A percentile compares a stretch with the other conserved stretches of the same genome.
These are phyloP conservation scores for Falco naumanni DNA, from an alignment of 2,797 vertebrate species.

Conservation along the genomic window DNA sequence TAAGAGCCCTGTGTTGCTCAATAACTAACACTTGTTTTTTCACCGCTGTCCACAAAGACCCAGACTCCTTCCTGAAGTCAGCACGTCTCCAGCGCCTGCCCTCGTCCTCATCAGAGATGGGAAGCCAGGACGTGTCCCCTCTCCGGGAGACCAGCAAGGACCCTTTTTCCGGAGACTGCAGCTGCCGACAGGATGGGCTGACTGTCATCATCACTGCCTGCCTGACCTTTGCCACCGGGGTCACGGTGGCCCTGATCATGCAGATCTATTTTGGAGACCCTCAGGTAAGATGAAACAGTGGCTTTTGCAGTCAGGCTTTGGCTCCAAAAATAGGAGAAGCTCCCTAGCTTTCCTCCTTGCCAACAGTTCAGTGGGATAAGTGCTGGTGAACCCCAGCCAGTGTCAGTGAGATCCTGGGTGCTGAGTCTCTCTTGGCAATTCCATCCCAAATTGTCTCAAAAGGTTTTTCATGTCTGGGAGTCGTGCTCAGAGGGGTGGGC, in stretches of 20 bases:
- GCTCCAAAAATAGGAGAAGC: background rate
- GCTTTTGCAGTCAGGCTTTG: background rate
- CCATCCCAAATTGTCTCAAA: background rate
- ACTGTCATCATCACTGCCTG: constrained; percentile 97
- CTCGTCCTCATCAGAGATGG: constrained; percentile 94
- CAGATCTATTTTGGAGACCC: constrained; percentile 98
- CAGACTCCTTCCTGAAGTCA: constrained; percentile 93
- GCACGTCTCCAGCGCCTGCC: constrained; percentile 94
- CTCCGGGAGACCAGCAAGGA: constrained; percentile 92
- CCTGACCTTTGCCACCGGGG: constrained; percentile 93
- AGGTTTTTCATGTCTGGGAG: background rate
- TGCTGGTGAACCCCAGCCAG: background rate
- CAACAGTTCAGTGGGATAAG: fast-evolving
- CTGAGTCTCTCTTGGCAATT: background rate
- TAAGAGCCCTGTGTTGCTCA: constrained; percentile 2
- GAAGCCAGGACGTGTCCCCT: constrained; percentile 87
- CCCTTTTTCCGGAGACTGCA: constrained; percentile 89
- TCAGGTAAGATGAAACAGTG: constrained; percentile 77
- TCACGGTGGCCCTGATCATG: constrained; percentile 95
- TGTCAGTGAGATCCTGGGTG: background rate
- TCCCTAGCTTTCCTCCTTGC: background rate
- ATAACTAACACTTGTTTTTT: constrained; percentile 9
- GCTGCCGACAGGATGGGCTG: constrained; percentile 92
- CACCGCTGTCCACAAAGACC: constrained; percentile 79
- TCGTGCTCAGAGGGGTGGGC: fast-evolving